Evolutionary conservation across 1,140 invertebrate genomes (phyloP).

Genomic region (Bombyx mandarina): DNA sequence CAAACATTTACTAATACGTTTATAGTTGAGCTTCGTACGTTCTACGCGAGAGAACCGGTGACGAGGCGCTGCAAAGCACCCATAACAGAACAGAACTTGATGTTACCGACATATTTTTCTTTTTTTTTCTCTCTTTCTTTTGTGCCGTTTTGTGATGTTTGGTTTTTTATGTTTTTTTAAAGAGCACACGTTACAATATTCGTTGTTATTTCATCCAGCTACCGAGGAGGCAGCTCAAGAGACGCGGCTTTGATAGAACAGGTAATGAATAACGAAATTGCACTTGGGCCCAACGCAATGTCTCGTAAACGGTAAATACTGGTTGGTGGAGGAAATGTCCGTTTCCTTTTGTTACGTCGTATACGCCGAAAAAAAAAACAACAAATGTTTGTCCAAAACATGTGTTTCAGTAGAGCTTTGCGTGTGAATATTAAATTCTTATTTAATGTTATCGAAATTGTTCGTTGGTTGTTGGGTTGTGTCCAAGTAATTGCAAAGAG

Average conservation of each 20-base stretch:
- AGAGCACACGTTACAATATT: conserved; percentile 66
- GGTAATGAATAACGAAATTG: conserved; percentile 54
- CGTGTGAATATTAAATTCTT: conserved; percentile 10
- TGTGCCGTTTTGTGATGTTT: conserved; percentile 70
- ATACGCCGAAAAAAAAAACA: too few relatives aligned
- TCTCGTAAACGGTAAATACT: conserved; percentile 12
- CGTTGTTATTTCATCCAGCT: conserved; percentile 72
- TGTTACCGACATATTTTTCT: conserved; percentile 1
- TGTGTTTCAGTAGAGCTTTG: conserved; percentile 1
- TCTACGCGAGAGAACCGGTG: conserved; percentile 26
- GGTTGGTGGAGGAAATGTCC: conserved; percentile 15
- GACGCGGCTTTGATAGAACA: conserved; percentile 72
- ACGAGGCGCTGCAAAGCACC: neutral
- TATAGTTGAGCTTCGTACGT: conserved; percentile 39
- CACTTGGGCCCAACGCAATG: conserved; percentile 54
- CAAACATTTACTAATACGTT: conserved; percentile 59
- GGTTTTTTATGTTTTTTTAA: conserved; percentile 64
- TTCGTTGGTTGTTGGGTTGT: conserved; percentile 45
- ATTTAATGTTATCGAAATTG: conserved; percentile 9
- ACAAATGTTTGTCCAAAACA: too few relatives aligned
- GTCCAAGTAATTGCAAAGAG: conserved; percentile 55
- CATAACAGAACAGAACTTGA: too few relatives aligned
- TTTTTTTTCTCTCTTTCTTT: conserved; percentile 48
- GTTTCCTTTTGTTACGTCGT: neutral
- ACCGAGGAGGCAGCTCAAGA: conserved; percentile 70